Conservation (phyloP, 2,888 invertebrate genomes). For the Philereme transversata region DNA sequence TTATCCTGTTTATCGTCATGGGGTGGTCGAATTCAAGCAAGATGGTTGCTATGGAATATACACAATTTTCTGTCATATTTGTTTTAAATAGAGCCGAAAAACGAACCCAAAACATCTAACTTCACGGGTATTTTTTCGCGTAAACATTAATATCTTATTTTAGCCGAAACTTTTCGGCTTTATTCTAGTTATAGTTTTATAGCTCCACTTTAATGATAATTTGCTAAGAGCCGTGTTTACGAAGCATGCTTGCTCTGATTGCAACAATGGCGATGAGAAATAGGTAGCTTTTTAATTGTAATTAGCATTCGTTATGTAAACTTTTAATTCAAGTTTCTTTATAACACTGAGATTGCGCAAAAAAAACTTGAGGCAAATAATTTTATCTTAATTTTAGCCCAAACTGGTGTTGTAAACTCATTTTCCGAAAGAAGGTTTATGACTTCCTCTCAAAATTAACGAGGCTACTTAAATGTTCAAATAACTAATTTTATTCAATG, state of each 20-base stretch:
- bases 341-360: slow-evolving; percentile 1
- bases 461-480: slow-evolving; percentile 1
- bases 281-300: slow-evolving; percentile 27
- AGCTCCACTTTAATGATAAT: slow-evolving; percentile 38
- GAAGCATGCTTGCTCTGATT: slow-evolving; percentile 35
- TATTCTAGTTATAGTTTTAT: slow-evolving; percentile 27
- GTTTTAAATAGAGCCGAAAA: too few species aligned
- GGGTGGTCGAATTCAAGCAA: too few species aligned
- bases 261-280: slow-evolving; percentile 37
- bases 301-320: slow-evolving; percentile 21
- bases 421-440: slow-evolving; percentile 17
- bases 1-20: too few species aligned
- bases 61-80: too few species aligned
- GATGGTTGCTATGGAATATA: too few species aligned
- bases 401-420: slow-evolving; percentile 6
- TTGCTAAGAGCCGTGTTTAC: slow-evolving; percentile 36
- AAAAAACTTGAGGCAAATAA: neutral
- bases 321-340: slow-evolving; percentile 17
- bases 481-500: slow-evolving; percentile 23
- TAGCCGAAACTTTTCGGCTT: slow-evolving; percentile 1
- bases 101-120: too few species aligned
- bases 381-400: neutral
- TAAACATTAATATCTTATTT: too few species aligned
- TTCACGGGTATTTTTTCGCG: too few species aligned
- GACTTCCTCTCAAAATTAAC: slow-evolving; percentile 16